Evolutionary conservation across 2,797 vertebrate genomes (phyloP).

Genomic region (Philypnodon macrostomus): DNA sequence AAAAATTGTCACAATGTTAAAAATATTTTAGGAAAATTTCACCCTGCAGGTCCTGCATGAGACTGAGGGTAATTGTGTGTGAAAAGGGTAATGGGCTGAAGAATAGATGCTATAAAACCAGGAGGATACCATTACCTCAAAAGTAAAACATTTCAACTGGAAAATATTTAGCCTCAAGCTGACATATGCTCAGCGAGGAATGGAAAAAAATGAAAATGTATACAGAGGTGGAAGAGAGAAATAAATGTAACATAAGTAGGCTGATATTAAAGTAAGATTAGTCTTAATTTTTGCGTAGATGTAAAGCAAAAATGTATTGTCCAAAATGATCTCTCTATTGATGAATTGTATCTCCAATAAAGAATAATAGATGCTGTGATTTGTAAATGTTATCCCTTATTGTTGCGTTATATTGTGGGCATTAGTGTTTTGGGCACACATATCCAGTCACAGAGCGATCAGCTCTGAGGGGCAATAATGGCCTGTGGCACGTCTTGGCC

Average conservation of each 20-base stretch:
- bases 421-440: conserved; percentile 8
- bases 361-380: too few species aligned
- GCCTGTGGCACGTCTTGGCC: conserved; percentile 38
- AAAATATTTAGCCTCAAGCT: conserved; percentile 59
- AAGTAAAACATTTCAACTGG: conserved; percentile 64
- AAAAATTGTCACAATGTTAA: conserved; percentile 35
- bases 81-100: conserved; percentile 62
- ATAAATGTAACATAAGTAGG: too few species aligned
- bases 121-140: conserved; percentile 66
- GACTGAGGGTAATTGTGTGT: conserved; percentile 71
- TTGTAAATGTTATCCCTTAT: too few species aligned
- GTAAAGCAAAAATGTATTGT: too few species aligned
- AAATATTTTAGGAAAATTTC: conserved; percentile 51
- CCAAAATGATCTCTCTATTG: too few species aligned
- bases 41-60: conserved; percentile 60
- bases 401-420: background rate
- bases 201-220: conserved; percentile 2
- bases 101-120: conserved; percentile 66
- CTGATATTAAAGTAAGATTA: too few species aligned
- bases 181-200: conserved; percentile 39
- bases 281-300: too few species aligned
- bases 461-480: conserved; percentile 29
- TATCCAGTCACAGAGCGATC: too few species aligned
- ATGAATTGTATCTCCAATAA: too few species aligned
- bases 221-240: too few species aligned